Evolutionary conservation across 2,888 invertebrate species (phyloP).

Genomic region (Chrysomela aeneicollis): DNA sequence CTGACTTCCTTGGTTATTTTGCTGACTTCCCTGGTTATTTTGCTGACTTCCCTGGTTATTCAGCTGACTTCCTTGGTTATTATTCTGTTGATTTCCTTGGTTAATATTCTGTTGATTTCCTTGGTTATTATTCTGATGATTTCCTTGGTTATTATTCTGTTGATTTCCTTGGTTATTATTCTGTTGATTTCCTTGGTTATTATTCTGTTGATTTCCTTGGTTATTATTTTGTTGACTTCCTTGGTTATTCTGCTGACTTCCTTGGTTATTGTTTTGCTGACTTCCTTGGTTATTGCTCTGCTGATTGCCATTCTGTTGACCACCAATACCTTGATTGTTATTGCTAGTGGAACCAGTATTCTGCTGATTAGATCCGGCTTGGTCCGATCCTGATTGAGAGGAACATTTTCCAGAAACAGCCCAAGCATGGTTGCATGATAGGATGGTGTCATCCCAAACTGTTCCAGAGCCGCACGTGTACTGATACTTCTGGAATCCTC

Average conservation of each 20-base stretch:
- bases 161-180: slow-evolving; percentile 27
- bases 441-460: slow-evolving; percentile 75
- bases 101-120: slow-evolving; percentile 2
- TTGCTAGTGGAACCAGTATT: background rate
- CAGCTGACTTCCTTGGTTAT: slow-evolving; percentile 26
- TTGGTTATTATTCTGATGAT: slow-evolving; percentile 19
- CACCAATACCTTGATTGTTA: slow-evolving; percentile 20
- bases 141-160: no score
- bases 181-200: slow-evolving; percentile 45
- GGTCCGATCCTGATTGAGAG: background rate
- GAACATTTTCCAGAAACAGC: slow-evolving; percentile 59
- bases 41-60: slow-evolving; percentile 3
- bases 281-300: slow-evolving; percentile 24
- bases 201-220: slow-evolving; percentile 4
- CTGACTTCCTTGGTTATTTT: slow-evolving; percentile 31
- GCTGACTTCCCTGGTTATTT: slow-evolving; percentile 19
- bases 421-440: slow-evolving; percentile 77
- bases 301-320: slow-evolving; percentile 1
- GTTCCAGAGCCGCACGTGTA: slow-evolving; percentile 80
- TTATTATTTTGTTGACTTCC: slow-evolving; percentile 28
- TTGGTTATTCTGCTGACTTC: slow-evolving; percentile 28
- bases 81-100: slow-evolving; percentile 10
- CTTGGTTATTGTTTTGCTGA: slow-evolving; percentile 23
- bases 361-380: slow-evolving; percentile 9
- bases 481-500: slow-evolving; percentile 71